A percentile compares a stretch with the other conserved stretches of the same genome.
Conservation (phyloP, 2,888 invertebrate genomes). For the Spodoptera exigua region DNA sequence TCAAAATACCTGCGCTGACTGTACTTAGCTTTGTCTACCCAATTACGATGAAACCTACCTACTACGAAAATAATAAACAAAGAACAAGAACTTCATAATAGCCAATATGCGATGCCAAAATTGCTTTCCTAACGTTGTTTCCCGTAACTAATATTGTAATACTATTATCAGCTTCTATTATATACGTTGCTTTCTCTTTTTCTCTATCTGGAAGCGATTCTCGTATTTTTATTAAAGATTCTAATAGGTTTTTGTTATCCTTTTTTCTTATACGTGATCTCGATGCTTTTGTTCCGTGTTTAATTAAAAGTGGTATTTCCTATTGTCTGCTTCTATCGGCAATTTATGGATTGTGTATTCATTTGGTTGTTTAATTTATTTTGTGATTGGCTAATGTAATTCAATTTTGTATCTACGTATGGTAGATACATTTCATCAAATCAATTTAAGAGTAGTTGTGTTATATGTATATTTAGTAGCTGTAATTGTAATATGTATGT, state of each 20-base stretch:
- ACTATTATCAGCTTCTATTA: conserved; percentile 78
- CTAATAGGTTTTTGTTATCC: conserved; percentile 53
- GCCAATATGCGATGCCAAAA: conserved; percentile 88
- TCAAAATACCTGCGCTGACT: too few relatives aligned
- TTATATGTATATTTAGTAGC: too few relatives aligned
- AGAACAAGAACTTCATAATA: conserved; percentile 78
- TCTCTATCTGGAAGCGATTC: conserved; percentile 53
- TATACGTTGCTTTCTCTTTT: conserved; percentile 62
- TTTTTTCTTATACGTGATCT: conserved; percentile 49
- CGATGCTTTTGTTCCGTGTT: conserved; percentile 42
- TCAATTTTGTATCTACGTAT: neutral
- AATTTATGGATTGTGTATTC: conserved; percentile 47
- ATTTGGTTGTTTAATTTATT: conserved; percentile 21
- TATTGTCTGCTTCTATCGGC: conserved; percentile 16
- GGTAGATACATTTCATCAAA: too few relatives aligned
- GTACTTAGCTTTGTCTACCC: too few relatives aligned
- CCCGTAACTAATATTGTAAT: conserved; percentile 84
- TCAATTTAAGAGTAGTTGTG: too few relatives aligned
- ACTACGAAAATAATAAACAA: conserved; percentile 63
- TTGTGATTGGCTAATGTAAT: neutral
- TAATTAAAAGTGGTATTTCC: conserved; percentile 55
- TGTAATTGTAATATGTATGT: too few relatives aligned
- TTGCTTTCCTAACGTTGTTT: conserved; percentile 87
- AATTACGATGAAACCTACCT: too few relatives aligned
- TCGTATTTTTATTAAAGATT: conserved; percentile 54